Evolutionary conservation across 2,113 vertebrate genomes (phyloP).

Genomic region (Labrus mixtus): DNA sequence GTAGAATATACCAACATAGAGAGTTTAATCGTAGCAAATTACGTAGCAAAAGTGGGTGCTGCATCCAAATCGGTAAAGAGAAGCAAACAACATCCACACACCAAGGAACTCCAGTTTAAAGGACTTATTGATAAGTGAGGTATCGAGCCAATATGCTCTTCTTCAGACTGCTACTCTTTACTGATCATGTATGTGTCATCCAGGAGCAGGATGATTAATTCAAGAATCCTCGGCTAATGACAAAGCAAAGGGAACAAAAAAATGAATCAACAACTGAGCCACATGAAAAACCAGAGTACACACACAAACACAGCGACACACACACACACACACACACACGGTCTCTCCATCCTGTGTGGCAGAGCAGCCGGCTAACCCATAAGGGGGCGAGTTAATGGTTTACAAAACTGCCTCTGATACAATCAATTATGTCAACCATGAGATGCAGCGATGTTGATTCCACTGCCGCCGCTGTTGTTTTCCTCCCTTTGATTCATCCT

Average conservation of each 20-base stretch:
- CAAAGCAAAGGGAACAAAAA: conserved; percentile 1
- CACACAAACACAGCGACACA: not conserved
- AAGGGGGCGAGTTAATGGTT: conserved; percentile 55
- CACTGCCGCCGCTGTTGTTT: conserved; percentile 61
- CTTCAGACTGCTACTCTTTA: no score
- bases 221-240: not conserved
- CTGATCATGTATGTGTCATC: not conserved
- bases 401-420: conserved; percentile 72
- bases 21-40: no score
- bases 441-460: conserved; percentile 68
- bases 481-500: conserved; percentile 73
- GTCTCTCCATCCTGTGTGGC: conserved; percentile 15
- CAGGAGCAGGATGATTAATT: not conserved
- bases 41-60: no score
- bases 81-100: no score
- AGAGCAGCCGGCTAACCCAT: conserved; percentile 28
- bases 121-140: no score
- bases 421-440: conserved; percentile 73
- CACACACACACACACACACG: not conserved
- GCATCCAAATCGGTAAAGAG: no score
- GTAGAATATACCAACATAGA: no score
- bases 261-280: not conserved
- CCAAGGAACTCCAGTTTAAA: no score
- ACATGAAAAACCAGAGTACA: not conserved
- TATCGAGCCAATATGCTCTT: no score